Evolutionary conservation across 1,140 invertebrate genomes (phyloP), one percentile per base, ranked within the genome.

Genomic region (Drosophila lacteicornis): DNA sequence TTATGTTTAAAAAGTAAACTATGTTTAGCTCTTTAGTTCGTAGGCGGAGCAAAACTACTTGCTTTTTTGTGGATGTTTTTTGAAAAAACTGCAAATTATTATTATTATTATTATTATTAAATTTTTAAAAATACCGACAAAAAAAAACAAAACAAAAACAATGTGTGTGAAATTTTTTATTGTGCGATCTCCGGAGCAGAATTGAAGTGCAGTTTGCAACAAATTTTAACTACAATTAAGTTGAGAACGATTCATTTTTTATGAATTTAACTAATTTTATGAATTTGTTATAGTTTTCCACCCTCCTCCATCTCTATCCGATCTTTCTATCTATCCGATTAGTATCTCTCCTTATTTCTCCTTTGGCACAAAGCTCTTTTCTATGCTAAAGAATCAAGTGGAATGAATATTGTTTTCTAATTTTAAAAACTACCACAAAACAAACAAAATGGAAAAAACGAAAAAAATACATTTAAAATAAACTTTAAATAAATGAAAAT

Each of bases 51-150:
- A 78, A 83, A 68, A 83, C 84, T 80, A 84, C 80, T 83, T 84
- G 77, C 78, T 83, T 88, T 74, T 69, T 63, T 75, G 33, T 43
- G 66, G 65, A 83, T 90, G 85, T 90, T 88, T 87, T 87, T 87
- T 87, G 80, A 82, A 90, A 90, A 90, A 90, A 90, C 85, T 90
- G 71, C 85, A 85, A 69, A 87, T 90, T 75, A 79, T 70, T 83
- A 69, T 83, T 79, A 65, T 71, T 66, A 87, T 88, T 75, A 79
- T 70, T 75, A 68, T 83, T 71, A 66, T 68, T 66, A 75, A 43
- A 69, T 75, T 50, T 63, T 45, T 59, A 53, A 53, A 70, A 62
- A 68, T 63, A 55, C 71, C 66, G 68, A 50, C 61, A 79, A 79
- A 63, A 50, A 68, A 71, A 63, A 46, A 38, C 51, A 53, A 77